Conservation (phyloP, 2,888 invertebrate genomes). For the Pseudococcus viburni region DNA sequence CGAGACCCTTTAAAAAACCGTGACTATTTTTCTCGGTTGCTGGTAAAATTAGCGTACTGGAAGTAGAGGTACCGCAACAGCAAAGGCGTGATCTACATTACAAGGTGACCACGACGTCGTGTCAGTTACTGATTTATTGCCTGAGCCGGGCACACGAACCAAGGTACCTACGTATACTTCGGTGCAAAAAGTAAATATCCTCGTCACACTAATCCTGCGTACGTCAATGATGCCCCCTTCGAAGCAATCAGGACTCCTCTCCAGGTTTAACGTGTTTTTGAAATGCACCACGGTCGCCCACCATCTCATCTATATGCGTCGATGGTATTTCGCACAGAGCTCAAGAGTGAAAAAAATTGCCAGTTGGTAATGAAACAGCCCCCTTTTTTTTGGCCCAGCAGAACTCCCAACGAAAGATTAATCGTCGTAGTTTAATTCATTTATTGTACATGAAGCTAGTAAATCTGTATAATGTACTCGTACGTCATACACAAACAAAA, state of each 20-base stretch:
- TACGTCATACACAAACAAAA: conserved; percentile 38
- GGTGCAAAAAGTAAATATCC: not conserved
- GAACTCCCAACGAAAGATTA: not conserved
- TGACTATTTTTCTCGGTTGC: not conserved
- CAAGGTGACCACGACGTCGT: conserved; percentile 21
- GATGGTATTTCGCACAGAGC: not conserved
- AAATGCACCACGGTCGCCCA: not conserved
- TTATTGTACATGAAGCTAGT: not conserved
- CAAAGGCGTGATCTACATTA: not conserved
- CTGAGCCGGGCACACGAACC: too few relatives aligned
- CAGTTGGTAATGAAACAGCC: not conserved
- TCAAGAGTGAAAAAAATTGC: not conserved
- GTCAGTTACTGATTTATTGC: conserved; percentile 31
- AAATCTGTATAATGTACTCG: conserved; percentile 35
- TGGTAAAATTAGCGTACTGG: not conserved
- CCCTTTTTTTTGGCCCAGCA: not conserved
- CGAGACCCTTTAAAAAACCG: not conserved
- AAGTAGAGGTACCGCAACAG: not conserved
- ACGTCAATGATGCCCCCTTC: not conserved
- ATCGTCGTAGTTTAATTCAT: conserved; percentile 35
- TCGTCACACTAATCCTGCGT: not conserved
- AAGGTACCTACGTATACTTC: not conserved
- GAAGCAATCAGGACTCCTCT: not conserved
- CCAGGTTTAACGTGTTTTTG: not conserved
- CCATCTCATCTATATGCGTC: not conserved